Percentiles rank a stretch among this genome's conserved stretches.
phyloP scores from a whole-genome alignment of 2,888 invertebrate species.

The Folsomia candida region DNA sequence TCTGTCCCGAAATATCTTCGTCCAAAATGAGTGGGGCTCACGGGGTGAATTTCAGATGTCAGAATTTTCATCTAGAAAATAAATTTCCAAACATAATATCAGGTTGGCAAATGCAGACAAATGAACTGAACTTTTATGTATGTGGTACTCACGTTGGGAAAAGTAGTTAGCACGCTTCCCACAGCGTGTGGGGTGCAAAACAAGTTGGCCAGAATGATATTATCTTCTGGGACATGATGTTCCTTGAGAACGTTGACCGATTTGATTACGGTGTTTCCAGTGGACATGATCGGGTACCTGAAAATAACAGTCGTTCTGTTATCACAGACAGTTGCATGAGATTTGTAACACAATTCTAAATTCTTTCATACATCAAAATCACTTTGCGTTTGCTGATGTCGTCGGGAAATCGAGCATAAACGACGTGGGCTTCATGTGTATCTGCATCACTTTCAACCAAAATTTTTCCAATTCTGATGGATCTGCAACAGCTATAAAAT shows the following conservation, averaged over 20 bases:
- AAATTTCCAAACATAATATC: slow-evolving; percentile 9
- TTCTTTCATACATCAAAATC: slow-evolving; percentile 56
- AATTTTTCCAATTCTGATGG: slow-evolving; percentile 97
- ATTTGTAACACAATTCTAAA: background rate
- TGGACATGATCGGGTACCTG: slow-evolving; percentile 93
- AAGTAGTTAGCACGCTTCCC: slow-evolving; percentile 75
- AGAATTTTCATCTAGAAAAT: slow-evolving; percentile 78
- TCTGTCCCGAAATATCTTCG: slow-evolving; percentile 99
- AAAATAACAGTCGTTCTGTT: too few species aligned
- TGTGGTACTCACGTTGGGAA: slow-evolving; percentile 63
- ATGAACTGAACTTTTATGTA: background rate
- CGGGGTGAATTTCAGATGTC: slow-evolving; percentile 90
- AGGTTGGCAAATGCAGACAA: background rate
- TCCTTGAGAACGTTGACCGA: slow-evolving; percentile 92
- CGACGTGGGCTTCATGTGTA: slow-evolving; percentile 92
- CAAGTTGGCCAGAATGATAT: slow-evolving; percentile 93
- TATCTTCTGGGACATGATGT: slow-evolving; percentile 88
- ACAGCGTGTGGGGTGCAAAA: slow-evolving; percentile 94
- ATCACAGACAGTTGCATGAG: slow-evolving; percentile 64
- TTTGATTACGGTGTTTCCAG: slow-evolving; percentile 92
- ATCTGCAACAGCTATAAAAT: slow-evolving; percentile 96
- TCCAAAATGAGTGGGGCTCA: slow-evolving; percentile 97
- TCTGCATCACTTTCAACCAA: slow-evolving; percentile 94
- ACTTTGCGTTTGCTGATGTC: slow-evolving; percentile 86
- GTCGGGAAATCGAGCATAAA: slow-evolving; percentile 96